Base-by-base conservation (phyloP, 2,888 invertebrate species). In the Scaeva pyrastri region DNA sequence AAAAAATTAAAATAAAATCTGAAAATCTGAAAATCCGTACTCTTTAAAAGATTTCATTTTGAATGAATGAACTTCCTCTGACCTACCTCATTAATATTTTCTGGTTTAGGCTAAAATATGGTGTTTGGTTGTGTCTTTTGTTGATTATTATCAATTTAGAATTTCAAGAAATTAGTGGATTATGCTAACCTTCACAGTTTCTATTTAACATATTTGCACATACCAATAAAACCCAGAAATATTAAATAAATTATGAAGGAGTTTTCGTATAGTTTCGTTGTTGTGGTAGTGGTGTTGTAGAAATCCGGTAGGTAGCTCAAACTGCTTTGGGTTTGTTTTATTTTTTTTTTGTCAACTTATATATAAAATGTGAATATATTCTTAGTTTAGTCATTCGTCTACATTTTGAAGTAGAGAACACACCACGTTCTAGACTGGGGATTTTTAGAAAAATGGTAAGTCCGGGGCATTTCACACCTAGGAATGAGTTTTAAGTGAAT, bases 41-140 rank as follows among this genome's bases (percentile, higher is more conserved):
- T 31, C 48, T 19, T 48, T 48, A 41, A 26, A 39, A 52, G 39
- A 52, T 52, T n/a, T n/a, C n/a, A n/a, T n/a, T 39, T 68, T 39
- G 21, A 60, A 45, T 62, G 52, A 62, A 39, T 70, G 26, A 76
- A 72, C 58, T 58, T 82, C 48, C 60, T 71, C 62, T 55, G 84
- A 79, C 79, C 84, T 84, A 79, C 84, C 79, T 71, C 71, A 84
- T 79, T 75, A 75, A 62, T 52, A 50, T 68, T 48, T 58, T 64
- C 48, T 43, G 21, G 48, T 45, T 60, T 71, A 58, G 50, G 66
- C 16, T 48, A 31, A 60, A 14, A 31, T 12, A 48, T 23, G 14
- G 2, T 45, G 2, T 64, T 2, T 12, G 11, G 48, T 45, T 73
- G 5, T 60, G 1, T 60, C 16, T 60, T 48, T 66, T 48, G 31